These are phyloP conservation scores for Neostethus bicornis DNA, from an alignment of 2,797 vertebrate species.

Conservation along the genomic window DNA sequence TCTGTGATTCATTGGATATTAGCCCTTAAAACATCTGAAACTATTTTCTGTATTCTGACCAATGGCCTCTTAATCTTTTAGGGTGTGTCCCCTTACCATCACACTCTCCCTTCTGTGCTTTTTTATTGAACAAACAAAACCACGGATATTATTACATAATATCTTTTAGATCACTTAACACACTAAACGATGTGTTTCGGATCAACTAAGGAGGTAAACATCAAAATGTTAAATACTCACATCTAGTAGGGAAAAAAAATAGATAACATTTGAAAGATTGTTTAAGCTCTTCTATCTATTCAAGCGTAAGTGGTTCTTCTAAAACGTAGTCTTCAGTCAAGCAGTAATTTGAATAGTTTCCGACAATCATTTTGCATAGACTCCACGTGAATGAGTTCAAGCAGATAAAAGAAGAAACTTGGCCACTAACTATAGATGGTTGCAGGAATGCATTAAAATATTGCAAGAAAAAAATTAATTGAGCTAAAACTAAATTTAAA, in stretches of 20 bases:
- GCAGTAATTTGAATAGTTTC: slow-evolving; percentile 13
- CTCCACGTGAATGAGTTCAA: slow-evolving; percentile 24
- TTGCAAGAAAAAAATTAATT: slow-evolving; percentile 15
- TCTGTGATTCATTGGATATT: slow-evolving; percentile 39
- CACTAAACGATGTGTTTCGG: not conserved
- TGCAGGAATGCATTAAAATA: slow-evolving; percentile 8
- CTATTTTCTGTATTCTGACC: slow-evolving; percentile 14
- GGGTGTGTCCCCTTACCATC: slow-evolving; percentile 3
- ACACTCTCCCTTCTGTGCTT: slow-evolving; percentile 45
- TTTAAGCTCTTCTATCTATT: slow-evolving; percentile 6
- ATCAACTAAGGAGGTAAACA: slow-evolving; percentile 9
- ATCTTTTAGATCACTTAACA: slow-evolving; percentile 6
- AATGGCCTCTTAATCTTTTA: slow-evolving; percentile 5
- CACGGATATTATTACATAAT: slow-evolving; percentile 16
- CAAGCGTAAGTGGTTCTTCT: slow-evolving; percentile 14
- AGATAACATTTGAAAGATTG: slow-evolving; percentile 2
- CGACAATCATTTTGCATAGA: slow-evolving; percentile 63
- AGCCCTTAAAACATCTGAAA: slow-evolving; percentile 63
- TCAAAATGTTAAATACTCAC: not conserved
- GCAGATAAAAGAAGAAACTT: slow-evolving; percentile 15
- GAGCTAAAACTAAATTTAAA: slow-evolving; percentile 5
- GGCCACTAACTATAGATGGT: slow-evolving; percentile 1
- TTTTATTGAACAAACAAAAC: slow-evolving; percentile 36
- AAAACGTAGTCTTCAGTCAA: slow-evolving; percentile 12
- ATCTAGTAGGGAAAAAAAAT: slow-evolving; percentile 4